These are phyloP conservation scores for Anadara kagoshimensis DNA, from an alignment of 1,140 invertebrate species.

Conservation along the genomic window DNA sequence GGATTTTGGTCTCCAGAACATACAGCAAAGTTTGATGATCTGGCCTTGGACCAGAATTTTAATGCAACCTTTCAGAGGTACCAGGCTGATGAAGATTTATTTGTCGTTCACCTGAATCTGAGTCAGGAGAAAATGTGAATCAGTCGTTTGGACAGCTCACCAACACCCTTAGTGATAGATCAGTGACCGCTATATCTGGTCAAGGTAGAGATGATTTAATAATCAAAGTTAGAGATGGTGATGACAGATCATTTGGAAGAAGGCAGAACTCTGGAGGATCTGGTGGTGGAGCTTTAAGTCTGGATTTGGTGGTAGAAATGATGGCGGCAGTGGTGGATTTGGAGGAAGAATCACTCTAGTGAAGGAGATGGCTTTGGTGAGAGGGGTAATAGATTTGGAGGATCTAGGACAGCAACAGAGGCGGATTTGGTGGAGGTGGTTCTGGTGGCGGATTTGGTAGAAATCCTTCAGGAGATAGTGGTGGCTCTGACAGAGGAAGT, in stretches of 20 bases:
- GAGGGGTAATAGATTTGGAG: constrained; percentile 4
- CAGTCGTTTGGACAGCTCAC: constrained; percentile 40
- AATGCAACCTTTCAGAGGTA: constrained; percentile 49
- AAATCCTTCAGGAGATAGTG: constrained; percentile 22
- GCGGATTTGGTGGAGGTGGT: constrained; percentile 33
- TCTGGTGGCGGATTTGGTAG: constrained; percentile 9
- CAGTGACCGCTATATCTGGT: neutral
- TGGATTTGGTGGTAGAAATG: constrained; percentile 21
- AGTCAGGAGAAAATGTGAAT: constrained; percentile 55
- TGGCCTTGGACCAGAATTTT: constrained; percentile 59
- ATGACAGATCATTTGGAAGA: constrained; percentile 2
- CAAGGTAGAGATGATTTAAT: neutral
- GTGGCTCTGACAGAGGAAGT: constrained; percentile 34
- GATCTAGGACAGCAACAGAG: neutral
- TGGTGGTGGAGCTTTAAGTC: constrained; percentile 12
- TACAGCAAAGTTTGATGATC: constrained; percentile 66
- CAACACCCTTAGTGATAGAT: constrained; percentile 5
- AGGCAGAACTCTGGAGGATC: constrained; percentile 16
- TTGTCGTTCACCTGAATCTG: constrained; percentile 49
- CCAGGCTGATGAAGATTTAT: constrained; percentile 38
- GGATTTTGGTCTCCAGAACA: constrained; percentile 67
- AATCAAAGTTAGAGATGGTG: constrained; percentile 1
- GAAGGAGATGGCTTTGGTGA: neutral
- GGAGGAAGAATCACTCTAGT: neutral
- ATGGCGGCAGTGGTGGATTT: constrained; percentile 1